Evolutionary conservation across 2,888 invertebrate species (phyloP), one percentile per base, ranked within the genome.

Genomic region (Salpingus planirostris): DNA sequence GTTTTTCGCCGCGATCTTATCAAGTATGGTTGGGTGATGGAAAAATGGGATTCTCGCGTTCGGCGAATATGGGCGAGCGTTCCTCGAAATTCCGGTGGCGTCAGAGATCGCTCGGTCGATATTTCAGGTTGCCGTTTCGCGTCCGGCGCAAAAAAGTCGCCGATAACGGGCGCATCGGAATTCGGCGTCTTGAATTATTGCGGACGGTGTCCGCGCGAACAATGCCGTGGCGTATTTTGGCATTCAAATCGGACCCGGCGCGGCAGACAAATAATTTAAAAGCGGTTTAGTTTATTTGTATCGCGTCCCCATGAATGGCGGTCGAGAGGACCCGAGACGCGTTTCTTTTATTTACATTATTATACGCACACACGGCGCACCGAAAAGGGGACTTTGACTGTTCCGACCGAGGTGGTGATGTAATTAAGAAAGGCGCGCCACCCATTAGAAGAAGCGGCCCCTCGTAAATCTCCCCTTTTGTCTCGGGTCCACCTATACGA

Each of bases 391-490:
- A 54, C 60, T 62, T 62, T 62, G 60, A 56, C 49, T 59, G 60
- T 60, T 52, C 60, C 61, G 61, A 54, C 57, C 49, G 47, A 60
- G 59, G 60, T 62, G 60, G 55, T 60, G 61, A 60, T 60, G 61
- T 62, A 62, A 62, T 62, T 62, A 62, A 60, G 55, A 50, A 56
- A 56, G 57, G 59, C 60, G 55, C 57, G 60, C 62, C 61, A 61
- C 61, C 63, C 61, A 62, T 63, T 61, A 61, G 58, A 59, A 50
- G 52, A 52, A 53, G 50, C 55, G 56, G 49, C 48, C 59, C 48
- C 48, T 59, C 60, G 61, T 63, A 63, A 63, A 63, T 63, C 62
- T 60, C 50, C 57, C 50, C 53, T 51, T 56, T 59, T 55, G 55
- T 57, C 53, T 53, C n/a, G n/a, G n/a, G n/a, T n/a, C n/a, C n/a